Evolutionary conservation across 2,888 invertebrate genomes (phyloP), one percentile per base, ranked within the genome.

Genomic region (Chydorus sphaericus): DNA sequence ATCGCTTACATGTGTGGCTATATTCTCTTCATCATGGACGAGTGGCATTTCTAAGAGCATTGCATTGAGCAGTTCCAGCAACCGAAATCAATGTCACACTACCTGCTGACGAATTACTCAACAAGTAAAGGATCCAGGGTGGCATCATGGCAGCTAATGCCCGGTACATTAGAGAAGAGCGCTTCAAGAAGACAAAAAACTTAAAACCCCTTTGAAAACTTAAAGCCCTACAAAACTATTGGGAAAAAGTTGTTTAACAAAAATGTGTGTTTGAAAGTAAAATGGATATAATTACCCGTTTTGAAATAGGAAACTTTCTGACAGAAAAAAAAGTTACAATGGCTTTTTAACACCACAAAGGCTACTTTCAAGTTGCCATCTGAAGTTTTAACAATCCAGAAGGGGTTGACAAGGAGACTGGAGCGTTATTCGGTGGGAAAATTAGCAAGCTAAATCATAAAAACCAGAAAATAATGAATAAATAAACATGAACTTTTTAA

Each of bases 361-460:
- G 85, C 75, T 52, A 91, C 77, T 72, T 90, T 92, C 44, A 90
- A 75, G 38, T 88, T 78, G 64, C 87, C 80, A 70, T 93, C 93
- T 1, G 86, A 88, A 6, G 91, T 76, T 6, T 81, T 78, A 0
- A 91, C 82, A 8, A 86, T 79, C 85, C 91, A 92, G 36, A 93
- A 67, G 55, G 93, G 69, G 63, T 82, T 77, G 85, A 83, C 29
- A 89, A 76, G 48, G 81, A 79, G 2, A 80, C 68, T 3, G 80
- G 77, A 61, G 80, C 77, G 0, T 77, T 75, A 62, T 78, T 77
- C 0, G 79, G 78, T 1, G 82, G 77, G 62, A 81, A 76, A 69
- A 85, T 80, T 50, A 84, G 71, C 57, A 85, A 73, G 65, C 84
- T 84, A 60, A n/a, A n/a, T n/a, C n/a, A n/a, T 54, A 54, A 55